Percentiles rank a stretch among this genome's conserved stretches.
phyloP scores from a whole-genome alignment of 2,888 invertebrate species.

The Iphiclides podalirius region DNA sequence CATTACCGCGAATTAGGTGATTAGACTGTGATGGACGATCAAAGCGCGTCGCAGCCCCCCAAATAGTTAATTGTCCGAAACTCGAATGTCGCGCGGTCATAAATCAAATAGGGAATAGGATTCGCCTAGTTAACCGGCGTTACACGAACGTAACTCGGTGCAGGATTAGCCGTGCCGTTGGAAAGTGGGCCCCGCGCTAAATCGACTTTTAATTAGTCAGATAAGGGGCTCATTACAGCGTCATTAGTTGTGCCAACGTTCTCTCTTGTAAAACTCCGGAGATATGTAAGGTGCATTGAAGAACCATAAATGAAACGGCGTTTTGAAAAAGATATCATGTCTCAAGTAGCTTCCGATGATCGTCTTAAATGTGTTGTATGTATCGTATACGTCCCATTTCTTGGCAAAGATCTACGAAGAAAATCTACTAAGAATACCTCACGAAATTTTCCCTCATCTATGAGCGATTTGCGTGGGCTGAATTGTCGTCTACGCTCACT shows the following conservation, averaged over 20 bases:
- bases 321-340: no score
- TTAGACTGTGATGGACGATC: neutral
- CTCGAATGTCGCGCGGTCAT: slow-evolving; percentile 39
- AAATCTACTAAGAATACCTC: no score
- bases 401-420: no score
- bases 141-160: slow-evolving; percentile 37
- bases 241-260: slow-evolving; percentile 68
- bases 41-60: slow-evolving; percentile 30
- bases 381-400: no score
- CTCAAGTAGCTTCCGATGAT: no score
- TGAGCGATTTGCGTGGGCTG: no score
- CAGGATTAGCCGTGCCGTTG: slow-evolving; percentile 47
- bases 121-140: slow-evolving; percentile 56
- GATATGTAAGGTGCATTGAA: slow-evolving; percentile 1
- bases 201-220: slow-evolving; percentile 79
- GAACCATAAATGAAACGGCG: no score
- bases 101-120: slow-evolving; percentile 57
- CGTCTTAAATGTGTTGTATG: no score
- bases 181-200: slow-evolving; percentile 61
- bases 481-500: no score
- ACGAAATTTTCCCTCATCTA: no score
- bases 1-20: no score
- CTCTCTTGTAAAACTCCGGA: slow-evolving; percentile 45
- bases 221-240: slow-evolving; percentile 73
- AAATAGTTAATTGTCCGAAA: slow-evolving; percentile 36